phyloP scores from a whole-genome alignment of 2,888 invertebrate species.

The Diachrysia chrysitis region DNA sequence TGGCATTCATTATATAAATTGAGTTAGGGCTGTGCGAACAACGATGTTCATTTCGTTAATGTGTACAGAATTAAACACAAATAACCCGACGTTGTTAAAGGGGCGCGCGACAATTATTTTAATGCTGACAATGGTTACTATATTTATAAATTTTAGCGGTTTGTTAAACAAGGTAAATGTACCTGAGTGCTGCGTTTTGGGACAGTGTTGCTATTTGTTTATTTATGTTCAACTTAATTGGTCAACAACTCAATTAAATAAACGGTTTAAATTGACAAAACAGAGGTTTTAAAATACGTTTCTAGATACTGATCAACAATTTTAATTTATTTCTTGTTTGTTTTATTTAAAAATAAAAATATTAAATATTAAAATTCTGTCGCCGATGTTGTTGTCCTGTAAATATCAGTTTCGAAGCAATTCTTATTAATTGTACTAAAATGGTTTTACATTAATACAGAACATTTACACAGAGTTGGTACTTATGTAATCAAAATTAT shows the following conservation, averaged over 20 bases:
- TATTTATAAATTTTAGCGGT: slow-evolving; percentile 56
- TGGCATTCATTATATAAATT: slow-evolving; percentile 88
- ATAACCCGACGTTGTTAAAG: slow-evolving; percentile 66
- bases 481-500: background rate
- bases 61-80: slow-evolving; percentile 83
- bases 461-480: too few species aligned
- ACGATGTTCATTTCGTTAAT: slow-evolving; percentile 85
- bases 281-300: background rate
- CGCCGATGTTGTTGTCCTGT: too few species aligned
- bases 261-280: slow-evolving; percentile 3
- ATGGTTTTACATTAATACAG: too few species aligned
- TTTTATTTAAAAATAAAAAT: background rate
- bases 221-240: slow-evolving; percentile 20
- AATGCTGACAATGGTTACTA: slow-evolving; percentile 55
- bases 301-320: background rate
- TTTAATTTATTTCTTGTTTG: background rate
- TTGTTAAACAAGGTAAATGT: slow-evolving; percentile 43
- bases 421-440: too few species aligned
- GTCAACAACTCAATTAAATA: slow-evolving; percentile 9
- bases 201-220: slow-evolving; percentile 23
- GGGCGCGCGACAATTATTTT: slow-evolving; percentile 61
- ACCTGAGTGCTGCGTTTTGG: slow-evolving; percentile 28
- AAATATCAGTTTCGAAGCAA: background rate
- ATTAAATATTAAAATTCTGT: slow-evolving; percentile 2
- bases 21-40: slow-evolving; percentile 79